Conservation (phyloP, 2,797 vertebrate species). For the Melanogrammus aeglefinus region DNA sequence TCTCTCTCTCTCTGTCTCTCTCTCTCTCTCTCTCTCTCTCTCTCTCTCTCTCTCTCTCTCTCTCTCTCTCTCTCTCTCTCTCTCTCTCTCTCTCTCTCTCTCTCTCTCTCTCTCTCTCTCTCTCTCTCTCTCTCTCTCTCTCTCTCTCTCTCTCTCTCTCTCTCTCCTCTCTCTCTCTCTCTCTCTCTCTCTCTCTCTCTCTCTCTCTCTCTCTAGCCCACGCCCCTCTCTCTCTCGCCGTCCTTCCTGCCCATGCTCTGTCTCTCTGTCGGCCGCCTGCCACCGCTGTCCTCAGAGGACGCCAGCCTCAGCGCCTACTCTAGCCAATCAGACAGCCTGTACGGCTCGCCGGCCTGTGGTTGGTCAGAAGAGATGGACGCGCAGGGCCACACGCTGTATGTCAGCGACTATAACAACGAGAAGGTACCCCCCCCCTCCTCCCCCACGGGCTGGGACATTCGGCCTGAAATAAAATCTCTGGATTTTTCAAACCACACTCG, state of each 20-base stretch:
- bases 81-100: slow-evolving; percentile 17
- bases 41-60: slow-evolving; percentile 5
- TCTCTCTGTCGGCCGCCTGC: slow-evolving; percentile 74
- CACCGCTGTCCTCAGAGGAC: slow-evolving; percentile 88
- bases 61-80: slow-evolving; percentile 5
- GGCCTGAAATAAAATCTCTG: no score
- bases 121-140: slow-evolving; percentile 53
- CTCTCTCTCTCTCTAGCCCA: slow-evolving; percentile 54
- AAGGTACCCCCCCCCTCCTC: slow-evolving; percentile 77
- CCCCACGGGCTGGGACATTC: no score
- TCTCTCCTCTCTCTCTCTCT: neutral
- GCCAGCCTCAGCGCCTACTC: slow-evolving; percentile 89
- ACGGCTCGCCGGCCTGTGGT: slow-evolving; percentile 89
- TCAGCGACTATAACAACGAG: slow-evolving; percentile 93
- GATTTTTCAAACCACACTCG: no score
- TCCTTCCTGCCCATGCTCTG: slow-evolving; percentile 63
- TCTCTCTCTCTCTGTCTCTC: no score
- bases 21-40: neutral
- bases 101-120: no score
- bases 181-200: slow-evolving; percentile 11
- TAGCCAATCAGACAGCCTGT: slow-evolving; percentile 95
- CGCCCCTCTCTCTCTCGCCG: slow-evolving; percentile 57
- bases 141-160: slow-evolving; percentile 31
- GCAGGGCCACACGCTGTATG: slow-evolving; percentile 92
- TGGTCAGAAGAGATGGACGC: slow-evolving; percentile 98